Conservation (phyloP, 2,797 vertebrate genomes). For the Chromis chromis region DNA sequence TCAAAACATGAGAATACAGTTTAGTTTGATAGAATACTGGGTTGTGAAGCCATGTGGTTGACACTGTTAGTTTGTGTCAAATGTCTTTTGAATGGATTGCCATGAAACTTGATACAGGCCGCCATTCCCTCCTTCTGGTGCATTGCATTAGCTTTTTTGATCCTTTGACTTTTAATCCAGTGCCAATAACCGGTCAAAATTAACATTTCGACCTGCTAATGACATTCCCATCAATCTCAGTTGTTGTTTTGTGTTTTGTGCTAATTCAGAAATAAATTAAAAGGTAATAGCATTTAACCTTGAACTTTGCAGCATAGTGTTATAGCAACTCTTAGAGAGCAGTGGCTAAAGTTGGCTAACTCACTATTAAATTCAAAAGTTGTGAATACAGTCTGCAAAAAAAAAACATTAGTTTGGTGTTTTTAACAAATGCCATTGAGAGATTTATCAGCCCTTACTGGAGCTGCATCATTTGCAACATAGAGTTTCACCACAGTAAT, state of each 20-base stretch:
- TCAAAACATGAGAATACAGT: too few species aligned
- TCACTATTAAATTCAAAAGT: background rate
- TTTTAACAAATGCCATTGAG: constrained; percentile 15
- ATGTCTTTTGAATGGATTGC: background rate
- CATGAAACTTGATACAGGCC: background rate
- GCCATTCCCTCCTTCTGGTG: background rate
- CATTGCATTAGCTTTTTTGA: background rate
- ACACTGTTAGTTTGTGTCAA: background rate
- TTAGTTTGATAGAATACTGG: too few species aligned
- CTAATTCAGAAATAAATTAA: background rate
- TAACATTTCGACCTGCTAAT: too few species aligned
- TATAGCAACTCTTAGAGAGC: background rate
- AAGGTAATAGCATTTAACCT: background rate
- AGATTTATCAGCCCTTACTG: constrained; percentile 13
- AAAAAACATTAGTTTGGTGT: background rate
- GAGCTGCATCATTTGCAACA: constrained; percentile 41
- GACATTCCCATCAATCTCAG: background rate
- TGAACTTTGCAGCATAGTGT: background rate
- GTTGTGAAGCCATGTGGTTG: too few species aligned
- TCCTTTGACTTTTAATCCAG: background rate
- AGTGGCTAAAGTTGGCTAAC: background rate
- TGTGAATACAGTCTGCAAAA: background rate
- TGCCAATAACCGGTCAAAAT: background rate
- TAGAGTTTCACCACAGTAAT: constrained; percentile 51
- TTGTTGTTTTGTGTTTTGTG: background rate